Base-by-base conservation (phyloP, 2,113 vertebrate species). In the Pandion haliaetus region DNA sequence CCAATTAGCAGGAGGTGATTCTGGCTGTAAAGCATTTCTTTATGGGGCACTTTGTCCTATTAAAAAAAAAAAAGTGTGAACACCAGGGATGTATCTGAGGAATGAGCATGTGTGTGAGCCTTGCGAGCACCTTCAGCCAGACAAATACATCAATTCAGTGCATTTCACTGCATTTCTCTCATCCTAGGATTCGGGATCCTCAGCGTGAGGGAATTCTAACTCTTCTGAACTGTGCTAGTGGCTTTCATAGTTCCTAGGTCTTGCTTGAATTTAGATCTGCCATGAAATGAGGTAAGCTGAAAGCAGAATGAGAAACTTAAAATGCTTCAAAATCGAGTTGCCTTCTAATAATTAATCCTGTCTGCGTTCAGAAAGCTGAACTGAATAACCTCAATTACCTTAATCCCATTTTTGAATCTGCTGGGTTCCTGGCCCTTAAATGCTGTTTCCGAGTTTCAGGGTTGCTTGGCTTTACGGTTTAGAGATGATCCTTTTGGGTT, bases 131-230 rank as follows among this genome's bases (percentile, higher is more conserved):
- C 45, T 24, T 20, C 47, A 45, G 29, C 25, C 7, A 19, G 49
- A 15, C 14, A 5, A 28, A 15, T 4, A 14, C 14, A 3, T 28
- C 15, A 0, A 5, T 19, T 67, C 72, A 6, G 23, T 5, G 55
- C 3, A 0, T 36, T 54, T 67, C 36, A 0, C 8, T 12, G 61
- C 23, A 0, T 21, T 63, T 10, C n/a, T 25, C 16, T 62, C 40
- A 3, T 4, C 34, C 40, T 5, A 2, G 65, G 55, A 18, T 58
- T 62, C 14, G 0, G 61, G 57, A 24, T 62, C 25, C 28, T 54
- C 40, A 2, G 2, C 3, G 45, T 8, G 73, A 42, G 73, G 81
- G 73, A 15, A 21, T 45, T 63, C 25, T 21, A 1, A 7, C 47
- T 38, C 36, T n/a, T 24, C 40, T 6, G 18, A 26, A 1, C 59